Percentiles rank a stretch among this genome's conserved stretches.
Evolutionary conservation across 2,113 vertebrate genomes (phyloP).

Genomic region (Mirza zaza): DNA sequence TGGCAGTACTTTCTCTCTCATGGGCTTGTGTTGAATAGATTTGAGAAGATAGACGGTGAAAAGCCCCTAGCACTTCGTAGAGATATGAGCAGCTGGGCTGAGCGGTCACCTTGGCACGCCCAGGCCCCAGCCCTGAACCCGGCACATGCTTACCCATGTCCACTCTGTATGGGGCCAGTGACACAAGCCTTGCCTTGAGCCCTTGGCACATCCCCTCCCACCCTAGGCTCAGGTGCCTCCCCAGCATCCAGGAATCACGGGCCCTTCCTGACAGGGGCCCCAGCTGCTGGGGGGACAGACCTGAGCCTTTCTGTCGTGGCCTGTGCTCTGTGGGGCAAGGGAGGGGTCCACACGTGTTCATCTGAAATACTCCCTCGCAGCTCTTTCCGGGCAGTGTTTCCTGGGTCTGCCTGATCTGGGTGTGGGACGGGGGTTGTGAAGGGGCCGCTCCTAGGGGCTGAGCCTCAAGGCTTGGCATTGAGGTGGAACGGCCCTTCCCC

Average conservation of each 20-base stretch:
- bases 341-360: fast-evolving
- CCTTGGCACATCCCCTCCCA: not conserved
- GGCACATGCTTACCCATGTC: fast-evolving
- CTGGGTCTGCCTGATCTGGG: not conserved
- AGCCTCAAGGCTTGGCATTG: not conserved
- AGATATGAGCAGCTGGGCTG: not conserved
- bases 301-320: not conserved
- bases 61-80: not conserved
- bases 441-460: not conserved
- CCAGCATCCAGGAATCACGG: not conserved
- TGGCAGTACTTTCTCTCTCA: not conserved
- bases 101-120: not conserved
- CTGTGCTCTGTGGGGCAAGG: not conserved
- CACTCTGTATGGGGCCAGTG: too few relatives aligned
- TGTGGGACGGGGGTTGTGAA: not conserved
- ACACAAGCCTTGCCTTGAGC: not conserved
- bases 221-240: not conserved
- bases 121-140: not conserved
- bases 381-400: not conserved
- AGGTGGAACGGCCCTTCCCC: not conserved
- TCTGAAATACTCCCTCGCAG: not conserved
- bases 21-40: not conserved
- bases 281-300: not conserved
- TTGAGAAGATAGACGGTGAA: not conserved
- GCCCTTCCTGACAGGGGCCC: not conserved